These are phyloP conservation scores for Stictonetta naevosa DNA, from an alignment of 2,113 vertebrate genomes.

Conservation along the genomic window DNA sequence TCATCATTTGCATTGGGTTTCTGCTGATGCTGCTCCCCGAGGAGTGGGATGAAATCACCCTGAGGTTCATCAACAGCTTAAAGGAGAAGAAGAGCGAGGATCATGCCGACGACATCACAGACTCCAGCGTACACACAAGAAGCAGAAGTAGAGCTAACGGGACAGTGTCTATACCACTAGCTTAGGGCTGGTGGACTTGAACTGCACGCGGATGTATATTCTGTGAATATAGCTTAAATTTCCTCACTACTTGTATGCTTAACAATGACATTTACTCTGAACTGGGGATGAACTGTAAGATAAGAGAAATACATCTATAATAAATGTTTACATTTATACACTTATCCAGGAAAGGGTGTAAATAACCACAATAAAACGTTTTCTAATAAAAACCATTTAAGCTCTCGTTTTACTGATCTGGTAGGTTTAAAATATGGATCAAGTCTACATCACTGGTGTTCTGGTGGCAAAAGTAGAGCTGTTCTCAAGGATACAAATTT, in stretches of 20 bases:
- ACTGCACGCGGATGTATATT: constrained; percentile 81
- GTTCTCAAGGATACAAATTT: not conserved
- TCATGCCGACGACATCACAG: constrained; percentile 87
- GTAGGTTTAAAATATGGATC: not conserved
- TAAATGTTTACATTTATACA: constrained; percentile 86
- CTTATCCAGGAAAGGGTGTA: constrained; percentile 73
- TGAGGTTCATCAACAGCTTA: constrained; percentile 91
- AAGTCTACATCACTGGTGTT: accelerated
- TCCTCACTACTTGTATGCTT: constrained; percentile 79
- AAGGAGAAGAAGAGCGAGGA: constrained; percentile 96
- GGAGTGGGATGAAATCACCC: constrained; percentile 96
- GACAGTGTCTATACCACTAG: constrained; percentile 91
- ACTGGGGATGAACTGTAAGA: constrained; percentile 71
- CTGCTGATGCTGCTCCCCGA: constrained; percentile 94
- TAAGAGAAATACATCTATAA: constrained; percentile 66
- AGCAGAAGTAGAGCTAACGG: constrained; percentile 93
- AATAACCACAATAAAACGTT: constrained; percentile 80
- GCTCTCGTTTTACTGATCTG: not conserved
- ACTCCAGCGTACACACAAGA: constrained; percentile 85
- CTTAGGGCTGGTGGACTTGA: constrained; percentile 69
- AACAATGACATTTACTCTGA: constrained; percentile 67
- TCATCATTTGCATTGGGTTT: constrained; percentile 95
- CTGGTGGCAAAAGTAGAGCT: not conserved
- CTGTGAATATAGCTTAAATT: constrained; percentile 84
- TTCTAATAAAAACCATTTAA: constrained; percentile 38